phyloP scores from a whole-genome alignment of 2,113 vertebrate genomes.

The Otus sunia region DNA sequence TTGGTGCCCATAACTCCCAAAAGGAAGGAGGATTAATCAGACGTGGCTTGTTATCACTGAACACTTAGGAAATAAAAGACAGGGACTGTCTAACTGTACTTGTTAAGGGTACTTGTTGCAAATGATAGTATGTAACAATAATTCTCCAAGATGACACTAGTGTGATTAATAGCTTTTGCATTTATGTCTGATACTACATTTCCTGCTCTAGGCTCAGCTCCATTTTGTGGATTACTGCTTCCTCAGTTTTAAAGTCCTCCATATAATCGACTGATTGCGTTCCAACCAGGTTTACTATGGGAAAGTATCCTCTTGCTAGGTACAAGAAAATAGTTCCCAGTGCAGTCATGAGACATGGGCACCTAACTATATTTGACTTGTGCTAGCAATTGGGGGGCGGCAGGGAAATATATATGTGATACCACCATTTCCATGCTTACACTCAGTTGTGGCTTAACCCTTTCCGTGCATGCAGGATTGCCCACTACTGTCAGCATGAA shows the following conservation, averaged over 20 bases:
- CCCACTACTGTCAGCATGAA: background rate
- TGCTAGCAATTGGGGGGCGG: background rate
- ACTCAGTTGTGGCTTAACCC: background rate
- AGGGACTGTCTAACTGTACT: background rate
- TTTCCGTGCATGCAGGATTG: background rate
- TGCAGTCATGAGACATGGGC: background rate
- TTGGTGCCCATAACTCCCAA: background rate
- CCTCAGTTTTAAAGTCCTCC: background rate
- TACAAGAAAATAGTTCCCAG: fast-evolving
- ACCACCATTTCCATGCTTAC: fast-evolving
- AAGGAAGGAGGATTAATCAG: background rate
- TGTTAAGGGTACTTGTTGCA: background rate
- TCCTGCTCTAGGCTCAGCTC: background rate
- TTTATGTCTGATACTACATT: background rate
- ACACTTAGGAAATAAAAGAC: background rate
- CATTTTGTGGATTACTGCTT: background rate
- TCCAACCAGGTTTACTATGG: background rate
- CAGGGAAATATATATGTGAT: too few relatives aligned
- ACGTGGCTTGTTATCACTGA: background rate
- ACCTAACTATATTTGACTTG: background rate
- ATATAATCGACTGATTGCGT: background rate
- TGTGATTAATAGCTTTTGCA: background rate
- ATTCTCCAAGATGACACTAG: background rate
- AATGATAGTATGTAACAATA: background rate
- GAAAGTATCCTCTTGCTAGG: fast-evolving